These are phyloP conservation scores for Sialia sialis DNA, from an alignment of 2,113 vertebrate genomes.

Conservation along the genomic window DNA sequence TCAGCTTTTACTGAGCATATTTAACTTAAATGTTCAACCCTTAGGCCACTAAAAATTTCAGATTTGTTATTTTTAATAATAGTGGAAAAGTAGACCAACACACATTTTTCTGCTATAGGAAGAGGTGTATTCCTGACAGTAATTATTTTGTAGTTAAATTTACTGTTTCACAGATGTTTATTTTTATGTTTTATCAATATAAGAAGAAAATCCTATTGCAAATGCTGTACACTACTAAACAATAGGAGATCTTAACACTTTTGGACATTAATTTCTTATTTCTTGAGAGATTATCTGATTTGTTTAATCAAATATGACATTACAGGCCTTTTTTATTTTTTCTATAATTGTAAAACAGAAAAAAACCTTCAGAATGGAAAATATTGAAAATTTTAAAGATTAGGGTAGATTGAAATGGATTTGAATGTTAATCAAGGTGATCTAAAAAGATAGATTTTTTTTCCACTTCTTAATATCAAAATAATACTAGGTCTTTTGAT, in stretches of 20 bases:
- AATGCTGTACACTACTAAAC: neutral
- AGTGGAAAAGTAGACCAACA: neutral
- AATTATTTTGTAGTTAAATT: neutral
- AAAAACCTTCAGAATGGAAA: neutral
- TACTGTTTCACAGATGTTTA: neutral
- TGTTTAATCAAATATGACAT: neutral
- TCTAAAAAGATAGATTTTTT: neutral
- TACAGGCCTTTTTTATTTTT: neutral
- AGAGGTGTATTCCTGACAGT: neutral
- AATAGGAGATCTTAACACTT: neutral
- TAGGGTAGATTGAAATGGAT: neutral
- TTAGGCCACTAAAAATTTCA: neutral
- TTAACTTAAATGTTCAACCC: neutral
- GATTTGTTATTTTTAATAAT: neutral
- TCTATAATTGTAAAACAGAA: neutral
- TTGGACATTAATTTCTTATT: neutral
- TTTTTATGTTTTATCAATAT: neutral
- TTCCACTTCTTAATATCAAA: neutral
- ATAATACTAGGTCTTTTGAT: neutral
- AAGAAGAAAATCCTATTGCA: neutral
- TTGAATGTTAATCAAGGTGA: neutral
- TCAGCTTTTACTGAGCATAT: neutral
- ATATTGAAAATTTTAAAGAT: neutral
- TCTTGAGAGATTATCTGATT: neutral
- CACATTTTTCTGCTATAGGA: neutral